phyloP scores from a whole-genome alignment of 2,113 vertebrate species.

The Mesocricetus auratus region DNA sequence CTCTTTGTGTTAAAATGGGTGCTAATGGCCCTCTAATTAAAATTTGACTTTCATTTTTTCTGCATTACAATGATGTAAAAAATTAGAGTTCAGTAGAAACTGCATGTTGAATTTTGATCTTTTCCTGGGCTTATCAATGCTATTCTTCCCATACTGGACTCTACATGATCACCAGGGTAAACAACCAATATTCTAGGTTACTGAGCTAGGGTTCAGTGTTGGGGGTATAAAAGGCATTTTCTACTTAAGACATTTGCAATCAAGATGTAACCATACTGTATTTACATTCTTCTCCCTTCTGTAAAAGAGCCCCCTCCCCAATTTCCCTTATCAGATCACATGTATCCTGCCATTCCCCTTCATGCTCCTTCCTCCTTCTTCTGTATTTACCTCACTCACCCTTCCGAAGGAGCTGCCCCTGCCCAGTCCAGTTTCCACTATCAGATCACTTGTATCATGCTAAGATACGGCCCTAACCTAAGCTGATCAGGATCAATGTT shows the following conservation, averaged over 20 bases:
- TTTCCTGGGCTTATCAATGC: neutral
- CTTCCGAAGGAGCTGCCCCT: neutral
- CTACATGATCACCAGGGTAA: neutral
- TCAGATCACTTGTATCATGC: neutral
- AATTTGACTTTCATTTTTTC: neutral
- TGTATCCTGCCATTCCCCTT: neutral
- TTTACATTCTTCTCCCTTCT: neutral
- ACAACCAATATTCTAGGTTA: neutral
- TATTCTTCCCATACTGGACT: neutral
- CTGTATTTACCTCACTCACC: neutral
- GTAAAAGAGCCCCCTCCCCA: neutral
- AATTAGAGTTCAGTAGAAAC: neutral
- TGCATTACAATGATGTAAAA: neutral
- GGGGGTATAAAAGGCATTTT: neutral
- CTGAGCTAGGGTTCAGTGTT: neutral
- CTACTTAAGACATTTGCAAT: neutral
- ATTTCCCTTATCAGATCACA: neutral
- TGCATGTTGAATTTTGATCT: neutral
- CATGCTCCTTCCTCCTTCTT: neutral
- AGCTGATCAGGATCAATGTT: neutral
- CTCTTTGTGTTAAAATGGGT: neutral
- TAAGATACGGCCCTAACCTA: neutral
- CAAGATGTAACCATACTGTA: neutral
- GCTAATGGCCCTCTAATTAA: neutral
- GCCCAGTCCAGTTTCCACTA: neutral